A percentile compares a stretch with the other conserved stretches of the same genome.
These are phyloP conservation scores for Zhengitettix transpicula DNA, from an alignment of 2,888 invertebrate species.

Conservation along the genomic window DNA sequence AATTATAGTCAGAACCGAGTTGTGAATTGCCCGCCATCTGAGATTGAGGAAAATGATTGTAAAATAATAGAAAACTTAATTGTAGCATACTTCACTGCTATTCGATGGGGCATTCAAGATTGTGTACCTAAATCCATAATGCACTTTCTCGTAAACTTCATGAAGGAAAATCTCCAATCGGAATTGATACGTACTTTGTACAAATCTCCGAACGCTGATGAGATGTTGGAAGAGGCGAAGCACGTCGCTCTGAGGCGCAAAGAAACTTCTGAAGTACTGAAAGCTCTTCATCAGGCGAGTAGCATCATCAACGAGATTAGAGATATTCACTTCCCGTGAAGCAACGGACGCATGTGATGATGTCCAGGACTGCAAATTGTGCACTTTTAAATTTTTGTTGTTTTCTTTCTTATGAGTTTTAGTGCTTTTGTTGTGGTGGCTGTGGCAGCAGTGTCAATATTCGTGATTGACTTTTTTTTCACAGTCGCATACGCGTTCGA, in stretches of 20 bases:
- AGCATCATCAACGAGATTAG: conserved; percentile 40
- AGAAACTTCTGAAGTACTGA: conserved; percentile 27
- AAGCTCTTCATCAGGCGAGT: conserved; percentile 40
- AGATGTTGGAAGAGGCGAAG: conserved; percentile 39
- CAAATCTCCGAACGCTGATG: conserved; percentile 35
- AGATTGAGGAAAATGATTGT: conserved; percentile 34
- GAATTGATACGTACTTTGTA: conserved; percentile 44
- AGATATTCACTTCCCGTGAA: too few relatives aligned
- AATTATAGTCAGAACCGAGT: neutral
- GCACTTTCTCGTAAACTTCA: conserved; percentile 45
- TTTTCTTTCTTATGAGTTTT: too few relatives aligned
- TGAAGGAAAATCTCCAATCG: conserved; percentile 43
- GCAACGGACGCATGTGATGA: too few relatives aligned
- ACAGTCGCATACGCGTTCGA: too few relatives aligned
- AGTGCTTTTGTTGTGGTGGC: too few relatives aligned
- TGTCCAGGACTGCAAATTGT: too few relatives aligned
- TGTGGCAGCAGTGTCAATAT: too few relatives aligned
- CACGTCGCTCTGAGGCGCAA: conserved; percentile 37
- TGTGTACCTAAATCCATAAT: conserved; percentile 47
- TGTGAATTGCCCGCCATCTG: conserved; percentile 15
- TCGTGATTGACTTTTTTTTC: too few relatives aligned
- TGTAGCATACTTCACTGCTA: conserved; percentile 42
- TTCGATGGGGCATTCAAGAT: conserved; percentile 45
- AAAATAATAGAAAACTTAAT: conserved; percentile 41
- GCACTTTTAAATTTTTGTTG: too few relatives aligned